Evolutionary conservation across 2,888 invertebrate genomes (phyloP), one percentile per base, ranked within the genome.

Genomic region (Clunio marinus): DNA sequence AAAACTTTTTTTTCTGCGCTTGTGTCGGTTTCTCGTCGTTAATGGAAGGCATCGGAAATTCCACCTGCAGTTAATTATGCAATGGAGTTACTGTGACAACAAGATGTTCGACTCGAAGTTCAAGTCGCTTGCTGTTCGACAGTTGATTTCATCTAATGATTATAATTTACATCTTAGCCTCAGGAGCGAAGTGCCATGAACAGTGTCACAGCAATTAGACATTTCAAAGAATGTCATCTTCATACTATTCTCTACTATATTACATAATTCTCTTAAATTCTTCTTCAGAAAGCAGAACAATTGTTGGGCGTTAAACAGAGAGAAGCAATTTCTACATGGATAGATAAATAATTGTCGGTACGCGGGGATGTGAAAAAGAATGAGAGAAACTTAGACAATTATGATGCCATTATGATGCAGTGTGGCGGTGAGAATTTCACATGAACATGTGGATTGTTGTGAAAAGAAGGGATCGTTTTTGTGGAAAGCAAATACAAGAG

Each of bases 201-300:
- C 5, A 17, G 17, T 22, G 51, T 51, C 20, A 8, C 20, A 63
- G 46, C 63, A 63, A 63, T 63, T 63, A 63, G 37, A 63, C 63
- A 46, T 46, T 45, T 27, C 45, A 63, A 7, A 46, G 37, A 63
- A 45, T 63, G 63, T 63, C 63, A 63, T 63, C 63, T 46, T 63
- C 63, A 63, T n/a, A n/a, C n/a, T n/a, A n/a, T n/a, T n/a, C n/a
- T 63, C 57, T 27, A 24, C 8, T 15, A 15, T 1, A 32, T 59
- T 59, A 59, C 32, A 59, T 59, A 59, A 59, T 59, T 59, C 15
- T n/a, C 22, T 25, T 22, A 22, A 22, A 15, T 57, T 57, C n/a
- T 25, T 41, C 41, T n/a, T 15, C n/a, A n/a, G 2, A 15, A 41
- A 41, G 41, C 59, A 32, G 41, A 41, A 41, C 41, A 15, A 41